These are phyloP conservation scores for Spea multiplicata DNA, from an alignment of 2,113 vertebrate species.

Conservation along the genomic window DNA sequence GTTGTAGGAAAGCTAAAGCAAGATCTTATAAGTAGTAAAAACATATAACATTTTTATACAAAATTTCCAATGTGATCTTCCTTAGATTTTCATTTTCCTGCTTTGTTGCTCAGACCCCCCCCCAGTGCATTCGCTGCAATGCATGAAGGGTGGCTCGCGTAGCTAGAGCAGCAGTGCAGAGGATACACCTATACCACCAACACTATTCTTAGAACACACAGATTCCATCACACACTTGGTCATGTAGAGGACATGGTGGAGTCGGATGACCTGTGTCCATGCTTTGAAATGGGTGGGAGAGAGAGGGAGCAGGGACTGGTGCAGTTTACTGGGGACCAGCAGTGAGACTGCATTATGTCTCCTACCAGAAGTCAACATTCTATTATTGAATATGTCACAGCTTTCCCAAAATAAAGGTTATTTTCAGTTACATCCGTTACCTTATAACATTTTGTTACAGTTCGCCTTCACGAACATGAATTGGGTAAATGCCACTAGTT, in stretches of 20 bases:
- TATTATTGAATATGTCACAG: too few species aligned
- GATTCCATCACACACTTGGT: constrained; percentile 7
- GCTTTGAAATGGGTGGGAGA: constrained; percentile 6
- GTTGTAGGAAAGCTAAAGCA: too few species aligned
- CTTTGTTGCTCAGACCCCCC: constrained; percentile 18
- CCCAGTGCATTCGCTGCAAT: neutral
- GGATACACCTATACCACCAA: neutral
- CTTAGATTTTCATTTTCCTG: neutral
- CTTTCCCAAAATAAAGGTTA: neutral
- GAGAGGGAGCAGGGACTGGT: neutral
- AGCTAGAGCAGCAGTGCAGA: neutral
- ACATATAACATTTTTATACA: too few species aligned
- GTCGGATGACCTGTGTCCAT: neutral
- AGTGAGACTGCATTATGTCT: neutral
- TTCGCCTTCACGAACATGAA: neutral
- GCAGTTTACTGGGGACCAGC: neutral
- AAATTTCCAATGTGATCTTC: too few species aligned
- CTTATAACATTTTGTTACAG: neutral
- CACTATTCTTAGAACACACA: neutral
- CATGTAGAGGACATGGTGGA: constrained; percentile 9
- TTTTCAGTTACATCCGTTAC: neutral
- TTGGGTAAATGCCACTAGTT: neutral
- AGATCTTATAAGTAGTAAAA: too few species aligned
- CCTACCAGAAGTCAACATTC: too few species aligned
- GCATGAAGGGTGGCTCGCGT: neutral